These are phyloP conservation scores for Reinhardtius hippoglossoides DNA, from an alignment of 2,113 vertebrate genomes.

Conservation along the genomic window DNA sequence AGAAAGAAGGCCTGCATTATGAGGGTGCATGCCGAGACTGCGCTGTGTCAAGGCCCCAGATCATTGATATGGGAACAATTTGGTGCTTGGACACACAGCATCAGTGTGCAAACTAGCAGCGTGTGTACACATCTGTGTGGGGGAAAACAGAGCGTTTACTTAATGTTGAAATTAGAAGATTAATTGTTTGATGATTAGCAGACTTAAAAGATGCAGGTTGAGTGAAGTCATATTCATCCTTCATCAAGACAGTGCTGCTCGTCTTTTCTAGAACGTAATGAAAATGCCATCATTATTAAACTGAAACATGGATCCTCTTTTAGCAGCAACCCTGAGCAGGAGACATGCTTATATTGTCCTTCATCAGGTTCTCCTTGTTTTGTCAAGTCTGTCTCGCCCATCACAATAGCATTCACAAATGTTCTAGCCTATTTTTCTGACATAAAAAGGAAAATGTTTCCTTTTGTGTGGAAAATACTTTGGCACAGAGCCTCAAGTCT, in stretches of 20 bases:
- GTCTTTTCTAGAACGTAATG: too few relatives aligned
- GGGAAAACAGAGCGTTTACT: not conserved
- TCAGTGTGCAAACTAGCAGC: slow-evolving; percentile 12
- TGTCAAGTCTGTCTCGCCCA: not conserved
- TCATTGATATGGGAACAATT: slow-evolving; percentile 34
- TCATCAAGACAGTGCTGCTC: not conserved
- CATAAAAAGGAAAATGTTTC: not conserved
- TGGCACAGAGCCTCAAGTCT: not conserved
- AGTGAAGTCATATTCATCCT: not conserved
- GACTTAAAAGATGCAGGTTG: not conserved
- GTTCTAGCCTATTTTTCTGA: not conserved
- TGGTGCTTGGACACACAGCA: slow-evolving; percentile 1
- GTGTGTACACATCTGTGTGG: not conserved
- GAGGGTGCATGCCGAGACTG: slow-evolving; percentile 30
- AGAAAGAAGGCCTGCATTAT: slow-evolving; percentile 29
- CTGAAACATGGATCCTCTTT: not conserved
- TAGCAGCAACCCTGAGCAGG: not conserved
- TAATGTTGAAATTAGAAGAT: not conserved
- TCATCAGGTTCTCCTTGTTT: not conserved
- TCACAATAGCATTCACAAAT: not conserved
- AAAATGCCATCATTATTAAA: not conserved
- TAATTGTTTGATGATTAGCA: not conserved
- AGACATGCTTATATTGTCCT: not conserved
- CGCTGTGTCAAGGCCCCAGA: not conserved
- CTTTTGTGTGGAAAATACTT: too few relatives aligned